These are phyloP conservation scores for Esox masquinongy DNA, from an alignment of 2,797 vertebrate species.

Conservation along the genomic window DNA sequence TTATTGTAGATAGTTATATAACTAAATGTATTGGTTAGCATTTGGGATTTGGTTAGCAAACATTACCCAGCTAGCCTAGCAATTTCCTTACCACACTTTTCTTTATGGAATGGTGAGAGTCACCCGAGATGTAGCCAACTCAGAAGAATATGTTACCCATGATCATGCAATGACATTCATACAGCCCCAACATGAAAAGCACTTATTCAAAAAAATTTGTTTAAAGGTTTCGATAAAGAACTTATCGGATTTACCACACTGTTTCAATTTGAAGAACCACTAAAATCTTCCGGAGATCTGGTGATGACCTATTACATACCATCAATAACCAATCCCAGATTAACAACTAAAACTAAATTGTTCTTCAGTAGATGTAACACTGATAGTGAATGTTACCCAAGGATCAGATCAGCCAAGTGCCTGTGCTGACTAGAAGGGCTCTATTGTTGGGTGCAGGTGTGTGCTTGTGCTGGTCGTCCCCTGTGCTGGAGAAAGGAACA, in stretches of 20 bases:
- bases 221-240: not conserved
- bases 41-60: not conserved
- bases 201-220: not conserved
- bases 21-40: too few species aligned
- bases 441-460: constrained; percentile 74
- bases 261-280: not conserved
- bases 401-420: constrained; percentile 51
- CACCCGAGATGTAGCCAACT: too few species aligned
- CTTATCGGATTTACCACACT: too few species aligned
- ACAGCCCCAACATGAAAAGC: not conserved
- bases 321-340: not conserved
- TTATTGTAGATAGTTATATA: not conserved
- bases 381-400: constrained; percentile 29
- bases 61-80: not conserved
- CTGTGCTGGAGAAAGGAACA: constrained; percentile 61
- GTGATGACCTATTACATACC: not conserved
- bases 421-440: constrained; percentile 64
- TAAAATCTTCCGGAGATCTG: not conserved
- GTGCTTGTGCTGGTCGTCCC: constrained; percentile 63
- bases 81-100: not conserved
- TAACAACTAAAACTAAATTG: not conserved
- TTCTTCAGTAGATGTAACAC: constrained; percentile 2
- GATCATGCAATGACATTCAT: too few species aligned
- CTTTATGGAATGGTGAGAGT: too few species aligned
- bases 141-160: too few species aligned